Conservation (phyloP, 2,113 vertebrate genomes). For the Lepus timidus region DNA sequence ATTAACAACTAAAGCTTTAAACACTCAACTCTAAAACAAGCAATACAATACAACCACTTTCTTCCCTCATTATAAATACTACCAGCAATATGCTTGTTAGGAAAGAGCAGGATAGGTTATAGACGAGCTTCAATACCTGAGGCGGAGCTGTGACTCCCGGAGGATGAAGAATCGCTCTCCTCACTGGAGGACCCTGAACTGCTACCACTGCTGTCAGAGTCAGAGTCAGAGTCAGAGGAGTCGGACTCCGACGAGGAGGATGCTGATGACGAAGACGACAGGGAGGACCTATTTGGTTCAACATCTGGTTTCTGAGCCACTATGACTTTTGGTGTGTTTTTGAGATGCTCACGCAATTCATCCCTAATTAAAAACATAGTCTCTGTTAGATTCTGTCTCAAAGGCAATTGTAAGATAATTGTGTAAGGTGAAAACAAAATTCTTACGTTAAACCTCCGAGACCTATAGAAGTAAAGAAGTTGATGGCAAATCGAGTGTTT, state of each 20-base stretch:
- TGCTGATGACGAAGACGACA: constrained; percentile 88
- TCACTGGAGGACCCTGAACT: constrained; percentile 91
- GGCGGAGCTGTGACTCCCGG: constrained; percentile 86
- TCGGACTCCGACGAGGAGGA: constrained; percentile 89
- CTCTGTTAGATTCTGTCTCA: constrained; percentile 40
- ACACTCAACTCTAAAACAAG: constrained; percentile 43
- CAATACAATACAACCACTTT: constrained; percentile 10
- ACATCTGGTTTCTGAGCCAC: constrained; percentile 98
- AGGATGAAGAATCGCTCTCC: constrained; percentile 88
- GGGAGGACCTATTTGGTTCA: constrained; percentile 93
- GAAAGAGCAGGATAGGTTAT: background rate
- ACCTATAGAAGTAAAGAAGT: constrained; percentile 99
- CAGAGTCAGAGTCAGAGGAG: constrained; percentile 88
- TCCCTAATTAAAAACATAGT: constrained; percentile 89
- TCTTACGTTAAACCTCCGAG: constrained; percentile 98
- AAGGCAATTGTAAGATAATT: constrained; percentile 13
- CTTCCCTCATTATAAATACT: background rate
- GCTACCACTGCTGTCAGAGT: constrained; percentile 86
- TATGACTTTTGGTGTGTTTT: constrained; percentile 98
- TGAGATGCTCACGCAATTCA: constrained; percentile 97
- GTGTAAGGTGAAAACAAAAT: constrained; percentile 41
- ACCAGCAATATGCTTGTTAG: background rate
- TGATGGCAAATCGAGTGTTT: constrained; percentile 99
- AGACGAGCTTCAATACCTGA: constrained; percentile 88
- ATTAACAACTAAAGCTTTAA: constrained; percentile 40